Conservation (phyloP, 2,888 invertebrate species). For the Leptura quadrifasciata region DNA sequence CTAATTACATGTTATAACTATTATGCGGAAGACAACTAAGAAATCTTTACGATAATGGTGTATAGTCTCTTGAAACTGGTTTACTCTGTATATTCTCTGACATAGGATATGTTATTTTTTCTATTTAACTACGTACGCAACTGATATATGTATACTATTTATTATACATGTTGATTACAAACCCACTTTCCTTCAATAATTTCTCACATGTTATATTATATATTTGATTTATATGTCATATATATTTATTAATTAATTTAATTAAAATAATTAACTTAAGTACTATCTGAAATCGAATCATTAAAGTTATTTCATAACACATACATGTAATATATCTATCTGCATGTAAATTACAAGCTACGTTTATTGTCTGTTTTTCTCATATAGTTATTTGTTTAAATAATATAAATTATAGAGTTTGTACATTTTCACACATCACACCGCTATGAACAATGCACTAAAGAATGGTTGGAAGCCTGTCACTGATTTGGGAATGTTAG, state of each 20-base stretch:
- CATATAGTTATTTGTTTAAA: constrained; percentile 14
- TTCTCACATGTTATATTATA: background rate
- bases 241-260: constrained; percentile 6
- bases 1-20: too few species aligned
- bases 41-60: too few species aligned
- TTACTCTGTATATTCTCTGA: too few species aligned
- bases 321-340: background rate
- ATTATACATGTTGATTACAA: background rate
- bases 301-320: background rate
- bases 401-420: background rate
- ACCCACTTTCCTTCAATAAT: background rate
- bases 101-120: too few species aligned
- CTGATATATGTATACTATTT: background rate
- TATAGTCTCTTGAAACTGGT: too few species aligned
- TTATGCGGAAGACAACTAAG: too few species aligned
- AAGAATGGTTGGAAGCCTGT: background rate
- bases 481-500: background rate
- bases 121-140: background rate
- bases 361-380: constrained; percentile 8
- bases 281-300: background rate
- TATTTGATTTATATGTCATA: background rate
- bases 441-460: background rate
- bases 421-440: background rate
- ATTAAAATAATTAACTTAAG: background rate
- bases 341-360: background rate